A percentile compares a stretch with the other conserved stretches of the same genome.
These are phyloP conservation scores for Chrysomallon squamiferum DNA, from an alignment of 1,140 invertebrate genomes.

Conservation along the genomic window DNA sequence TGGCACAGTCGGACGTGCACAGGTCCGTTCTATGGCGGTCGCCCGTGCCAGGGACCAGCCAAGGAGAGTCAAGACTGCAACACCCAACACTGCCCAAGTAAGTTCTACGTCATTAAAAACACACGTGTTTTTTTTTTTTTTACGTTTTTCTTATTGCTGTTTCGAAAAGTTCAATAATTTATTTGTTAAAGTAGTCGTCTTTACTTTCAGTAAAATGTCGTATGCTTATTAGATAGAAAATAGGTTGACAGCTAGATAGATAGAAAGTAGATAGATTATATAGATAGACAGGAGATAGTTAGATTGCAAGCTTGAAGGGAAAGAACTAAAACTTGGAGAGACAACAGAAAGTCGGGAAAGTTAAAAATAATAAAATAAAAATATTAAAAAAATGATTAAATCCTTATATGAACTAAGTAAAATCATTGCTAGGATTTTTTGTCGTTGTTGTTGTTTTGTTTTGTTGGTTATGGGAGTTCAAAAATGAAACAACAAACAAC, in stretches of 20 bases:
- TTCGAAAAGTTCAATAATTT: not conserved
- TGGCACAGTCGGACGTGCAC: conserved; percentile 42
- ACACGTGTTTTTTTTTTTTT: not conserved
- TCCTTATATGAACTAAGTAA: too few species aligned
- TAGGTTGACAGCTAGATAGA: not conserved
- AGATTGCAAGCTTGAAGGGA: too few species aligned
- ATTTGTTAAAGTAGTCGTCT: not conserved
- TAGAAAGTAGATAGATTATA: not conserved
- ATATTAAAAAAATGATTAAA: too few species aligned
- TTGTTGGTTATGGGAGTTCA: too few species aligned
- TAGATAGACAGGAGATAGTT: not conserved
- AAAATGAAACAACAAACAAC: too few species aligned
- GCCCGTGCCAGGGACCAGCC: conserved; percentile 31
- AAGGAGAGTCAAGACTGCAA: conserved; percentile 42
- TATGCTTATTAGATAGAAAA: not conserved
- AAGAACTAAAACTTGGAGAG: too few species aligned
- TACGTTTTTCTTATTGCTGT: not conserved
- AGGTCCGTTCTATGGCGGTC: conserved; percentile 47
- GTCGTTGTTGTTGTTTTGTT: too few species aligned
- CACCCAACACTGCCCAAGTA: conserved; percentile 44
- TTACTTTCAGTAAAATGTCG: not conserved
- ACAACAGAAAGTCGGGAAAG: too few species aligned
- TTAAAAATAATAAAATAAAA: too few species aligned
- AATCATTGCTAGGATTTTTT: too few species aligned
- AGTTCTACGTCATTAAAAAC: not conserved